Base-by-base conservation (phyloP, 2,113 vertebrate genomes). In the Podarcis cretensis region DNA sequence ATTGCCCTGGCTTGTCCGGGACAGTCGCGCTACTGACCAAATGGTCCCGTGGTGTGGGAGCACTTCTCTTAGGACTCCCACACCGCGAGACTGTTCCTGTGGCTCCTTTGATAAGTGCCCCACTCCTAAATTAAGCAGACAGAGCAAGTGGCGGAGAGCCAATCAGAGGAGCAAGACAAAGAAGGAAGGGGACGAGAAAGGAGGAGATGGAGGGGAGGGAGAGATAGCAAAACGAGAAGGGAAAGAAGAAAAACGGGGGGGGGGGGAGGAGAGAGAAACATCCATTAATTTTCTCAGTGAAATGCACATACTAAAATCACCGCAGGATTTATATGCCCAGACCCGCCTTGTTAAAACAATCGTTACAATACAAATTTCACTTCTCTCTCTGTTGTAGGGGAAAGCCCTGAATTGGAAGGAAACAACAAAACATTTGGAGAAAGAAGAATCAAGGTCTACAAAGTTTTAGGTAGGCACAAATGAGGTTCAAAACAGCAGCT, bases 1-100 rank as follows among this genome's bases (percentile, higher is more conserved):
- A 93, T 91, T 91, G 93, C 94, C 92, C 92, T 89, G 89, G 92
- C 75, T 94, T 93, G 91, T 43, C 90, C 89, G 91, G 92, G 92
- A 68, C 86, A 92, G 92, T 81, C 71, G 89, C 90, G 77, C 30
- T 88, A 93, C 86, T 65, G 91, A 90, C 90, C 94, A 81, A 80
- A 65, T 20, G 43, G 87, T 87, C 93, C 91, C 63, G 25, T 21
- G 90, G 91, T 32, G 91, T 7, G 89, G 90, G 91, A 95, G 84
- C 80, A 12, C 79, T 27, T 4, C 59, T 48, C 81, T 84, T 93
- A 83, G 94, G 90, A 90, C 89, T 87, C 92, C 91, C 93, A 68
- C 84, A 92, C 92, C 3, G 0, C 0, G 18, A 88, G 90, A 83
- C 69, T 30, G 92, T 30, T 89, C 93, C 92, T 81, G 92, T 81